Base-by-base conservation (phyloP, 2,797 vertebrate species). In the Chrosomus eos region DNA sequence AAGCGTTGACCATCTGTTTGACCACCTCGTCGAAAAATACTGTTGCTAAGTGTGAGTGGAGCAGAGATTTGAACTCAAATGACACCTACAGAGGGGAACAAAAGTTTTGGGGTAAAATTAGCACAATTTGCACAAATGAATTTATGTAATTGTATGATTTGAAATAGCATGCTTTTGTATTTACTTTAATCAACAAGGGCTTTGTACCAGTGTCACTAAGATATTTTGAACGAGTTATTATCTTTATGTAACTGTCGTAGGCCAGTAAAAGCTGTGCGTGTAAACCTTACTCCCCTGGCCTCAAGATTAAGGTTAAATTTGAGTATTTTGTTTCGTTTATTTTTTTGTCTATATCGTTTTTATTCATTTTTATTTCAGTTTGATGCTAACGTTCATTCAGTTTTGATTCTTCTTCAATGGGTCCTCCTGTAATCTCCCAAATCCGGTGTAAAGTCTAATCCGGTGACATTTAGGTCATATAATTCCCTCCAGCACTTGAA, bases 21-120 rank as follows among this genome's bases (percentile, higher is more conserved):
- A 95, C 94, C 81, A 96, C 96, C 77, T 97, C 91, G 8, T 96
- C 90, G 0, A 96, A 95, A 90, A 96, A 96, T 11, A 96, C 3
- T 2, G 87, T 87, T 26, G 94, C 94, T 28, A 97, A 88, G 23
- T 95, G 95, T 87, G 95, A 95, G 91, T 97, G 95, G 58, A 96
- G 90, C 19, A 94, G 83, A 21, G 95, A 96, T 84, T 90, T 96
- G 91, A 97, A 96, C 90, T 96, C 95, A 89, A 96, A 97, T 0
- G 95, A 94, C 71, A 96, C 95, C 96, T 97, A 26, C 1, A 89
- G 80, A 68, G 5, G 26, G 87, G 43, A 48, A 33, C 18, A 70
- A 40, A 33, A 0, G 36, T 64, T 64, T 80, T 43, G 75, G 19
- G 38, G 0, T 36, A n/a, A 43, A 31, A 71, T 80, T 62, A 48